Conservation (phyloP, 2,888 invertebrate genomes). For the Ophion costatus region DNA sequence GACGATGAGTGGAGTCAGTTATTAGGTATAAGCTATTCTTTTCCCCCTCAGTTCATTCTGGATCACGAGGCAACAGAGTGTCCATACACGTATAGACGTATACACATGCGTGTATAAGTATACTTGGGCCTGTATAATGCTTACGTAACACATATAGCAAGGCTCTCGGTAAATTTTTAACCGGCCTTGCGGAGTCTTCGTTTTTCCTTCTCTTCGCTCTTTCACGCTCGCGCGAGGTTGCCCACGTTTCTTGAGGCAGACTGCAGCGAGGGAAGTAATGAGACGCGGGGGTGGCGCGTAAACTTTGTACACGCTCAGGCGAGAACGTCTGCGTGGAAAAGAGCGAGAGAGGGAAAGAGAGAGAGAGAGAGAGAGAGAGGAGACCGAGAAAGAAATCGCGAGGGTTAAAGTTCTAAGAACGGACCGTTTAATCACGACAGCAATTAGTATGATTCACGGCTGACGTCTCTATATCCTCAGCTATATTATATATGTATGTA, state of each 20-base stretch:
- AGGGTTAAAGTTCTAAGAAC: slow-evolving; percentile 79
- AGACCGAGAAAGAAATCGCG: slow-evolving; percentile 57
- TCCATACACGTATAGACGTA: background rate
- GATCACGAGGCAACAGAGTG: slow-evolving; percentile 4
- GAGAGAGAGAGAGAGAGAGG: slow-evolving; percentile 50
- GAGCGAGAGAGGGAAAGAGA: slow-evolving; percentile 35
- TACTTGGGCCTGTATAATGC: background rate
- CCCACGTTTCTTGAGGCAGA: slow-evolving; percentile 19
- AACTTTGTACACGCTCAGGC: slow-evolving; percentile 38
- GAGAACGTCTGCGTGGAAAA: slow-evolving; percentile 60
- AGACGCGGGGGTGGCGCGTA: slow-evolving; percentile 67
- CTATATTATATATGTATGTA: slow-evolving; percentile 14
- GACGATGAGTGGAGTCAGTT: slow-evolving; percentile 36
- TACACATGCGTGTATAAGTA: background rate
- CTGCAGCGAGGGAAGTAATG: slow-evolving; percentile 62
- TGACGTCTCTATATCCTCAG: slow-evolving; percentile 75
- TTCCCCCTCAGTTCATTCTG: slow-evolving; percentile 22
- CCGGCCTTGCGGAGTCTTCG: slow-evolving; percentile 24
- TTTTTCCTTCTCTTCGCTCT: slow-evolving; percentile 14
- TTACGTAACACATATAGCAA: background rate
- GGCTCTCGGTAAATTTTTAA: slow-evolving; percentile 69
- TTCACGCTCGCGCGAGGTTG: background rate
- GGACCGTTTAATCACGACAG: slow-evolving; percentile 79
- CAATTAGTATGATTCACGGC: slow-evolving; percentile 81
- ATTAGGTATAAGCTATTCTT: slow-evolving; percentile 22